Evolutionary conservation across 2,888 invertebrate species (phyloP).

Genomic region (Melanchra persicariae): DNA sequence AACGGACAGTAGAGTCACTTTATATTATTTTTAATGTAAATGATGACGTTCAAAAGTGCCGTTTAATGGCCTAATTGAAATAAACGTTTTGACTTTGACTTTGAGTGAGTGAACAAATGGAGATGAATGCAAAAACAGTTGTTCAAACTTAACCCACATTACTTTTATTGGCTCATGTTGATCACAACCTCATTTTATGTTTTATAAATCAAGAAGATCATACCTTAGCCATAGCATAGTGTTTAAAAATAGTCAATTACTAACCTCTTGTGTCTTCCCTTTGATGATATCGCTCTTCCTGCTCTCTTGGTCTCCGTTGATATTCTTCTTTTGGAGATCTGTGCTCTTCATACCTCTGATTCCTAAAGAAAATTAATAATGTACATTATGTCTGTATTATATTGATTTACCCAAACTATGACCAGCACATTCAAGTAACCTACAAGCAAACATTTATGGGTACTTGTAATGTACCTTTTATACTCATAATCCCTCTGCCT

Average conservation of each 20-base stretch:
- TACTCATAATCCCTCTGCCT: slow-evolving; percentile 80
- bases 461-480: slow-evolving; percentile 78
- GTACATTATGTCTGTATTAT: background rate
- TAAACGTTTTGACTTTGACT: too few species aligned
- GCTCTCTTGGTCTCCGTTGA: slow-evolving; percentile 78
- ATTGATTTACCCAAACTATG: slow-evolving; percentile 6
- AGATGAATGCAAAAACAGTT: slow-evolving; percentile 10
- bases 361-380: slow-evolving; percentile 63
- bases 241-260: slow-evolving; percentile 1
- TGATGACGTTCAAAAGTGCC: too few species aligned
- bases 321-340: slow-evolving; percentile 76
- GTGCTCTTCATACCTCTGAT: slow-evolving; percentile 78
- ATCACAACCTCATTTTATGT: background rate
- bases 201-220: background rate
- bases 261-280: slow-evolving; percentile 82
- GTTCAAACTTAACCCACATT: slow-evolving; percentile 4
- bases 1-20: too few species aligned
- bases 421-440: slow-evolving; percentile 37
- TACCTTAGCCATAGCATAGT: background rate
- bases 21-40: too few species aligned
- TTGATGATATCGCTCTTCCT: slow-evolving; percentile 71
- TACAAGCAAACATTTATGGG: slow-evolving; percentile 53
- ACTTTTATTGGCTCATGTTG: background rate
- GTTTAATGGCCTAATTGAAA: too few species aligned
- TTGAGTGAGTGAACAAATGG: background rate